Conservation (phyloP, 1,140 invertebrate species). For the Calosoma granatense region DNA sequence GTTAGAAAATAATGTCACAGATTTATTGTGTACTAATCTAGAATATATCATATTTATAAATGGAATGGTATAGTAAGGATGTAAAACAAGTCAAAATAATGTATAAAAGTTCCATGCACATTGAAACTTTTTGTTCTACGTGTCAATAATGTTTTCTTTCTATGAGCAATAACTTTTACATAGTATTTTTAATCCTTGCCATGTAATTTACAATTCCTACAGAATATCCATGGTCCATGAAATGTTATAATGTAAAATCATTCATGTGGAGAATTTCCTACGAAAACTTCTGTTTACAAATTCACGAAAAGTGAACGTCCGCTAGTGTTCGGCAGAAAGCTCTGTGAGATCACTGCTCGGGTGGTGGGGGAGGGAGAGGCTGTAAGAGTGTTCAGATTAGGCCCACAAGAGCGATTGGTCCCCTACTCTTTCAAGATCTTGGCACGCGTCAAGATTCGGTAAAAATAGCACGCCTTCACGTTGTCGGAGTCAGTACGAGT, state of each 20-base stretch:
- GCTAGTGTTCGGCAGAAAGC: neutral
- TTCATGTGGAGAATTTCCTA: conserved; percentile 9
- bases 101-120: too few relatives aligned
- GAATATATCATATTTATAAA: too few relatives aligned
- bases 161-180: too few relatives aligned
- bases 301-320: conserved; percentile 3
- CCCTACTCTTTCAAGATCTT: conserved; percentile 25
- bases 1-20: too few relatives aligned
- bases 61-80: too few relatives aligned
- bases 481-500: conserved; percentile 19
- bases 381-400: conserved; percentile 12
- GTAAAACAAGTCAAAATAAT: too few relatives aligned
- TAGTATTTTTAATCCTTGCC: too few relatives aligned
- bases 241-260: conserved; percentile 15
- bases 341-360: conserved; percentile 11
- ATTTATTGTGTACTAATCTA: too few relatives aligned
- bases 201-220: too few relatives aligned
- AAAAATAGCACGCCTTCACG: conserved; percentile 34
- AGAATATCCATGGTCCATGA: too few relatives aligned
- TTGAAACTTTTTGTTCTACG: too few relatives aligned
- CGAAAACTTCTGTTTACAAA: conserved; percentile 4
- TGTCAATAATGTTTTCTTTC: too few relatives aligned
- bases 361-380: conserved; percentile 24
- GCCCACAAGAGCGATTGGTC: conserved; percentile 15
- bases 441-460: conserved; percentile 33